Base-by-base conservation (phyloP, 1,140 invertebrate genomes). In the Drosophila ogumai region DNA sequence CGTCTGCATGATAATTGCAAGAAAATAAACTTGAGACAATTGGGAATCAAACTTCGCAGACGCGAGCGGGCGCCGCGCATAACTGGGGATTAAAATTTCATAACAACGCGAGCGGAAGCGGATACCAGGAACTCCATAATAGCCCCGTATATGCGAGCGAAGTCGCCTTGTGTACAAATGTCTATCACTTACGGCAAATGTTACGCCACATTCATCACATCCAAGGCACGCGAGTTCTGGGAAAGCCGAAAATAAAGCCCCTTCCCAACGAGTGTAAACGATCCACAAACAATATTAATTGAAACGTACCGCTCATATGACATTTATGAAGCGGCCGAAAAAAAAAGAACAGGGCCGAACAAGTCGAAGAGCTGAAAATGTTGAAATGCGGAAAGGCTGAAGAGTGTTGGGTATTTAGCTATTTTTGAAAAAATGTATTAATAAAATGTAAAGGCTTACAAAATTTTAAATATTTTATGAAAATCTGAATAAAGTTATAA, bases 221-320 rank as follows among this genome's bases (percentile, higher is more conserved):
- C 28, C 44, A 34, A n/a, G 31, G 57, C 75, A 79, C 78, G 79
- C 55, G 68, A 75, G 31, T 86, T 86, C 82, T 49, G 55, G 63
- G 78, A 85, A 71, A 56, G 59, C 54, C 47, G 40, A 58, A 72
- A 72, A 41, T 34, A 49, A 32, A 31, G 47, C 25, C 28, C 68
- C 52, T 38, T 17, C 17, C 40, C 10, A 75, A 15, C 34, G 64
- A 52, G 43, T 54, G 61, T 64, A 75, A 82, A 50, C 66, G 64
- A 82, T 76, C 56, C 66, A 78, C 71, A 79, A 82, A 79, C 80
- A 79, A 81, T 81, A 90, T 90, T 86, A 90, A 90, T 90, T 90
- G 87, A 87, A 87, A 68, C 74, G 68, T 82, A 87, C 73, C 75
- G 79, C 68, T 82, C 67, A 80, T 81, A 78, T 91, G 87, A 91